phyloP scores from a whole-genome alignment of 2,888 invertebrate genomes.

The Drosophila barbarae region DNA sequence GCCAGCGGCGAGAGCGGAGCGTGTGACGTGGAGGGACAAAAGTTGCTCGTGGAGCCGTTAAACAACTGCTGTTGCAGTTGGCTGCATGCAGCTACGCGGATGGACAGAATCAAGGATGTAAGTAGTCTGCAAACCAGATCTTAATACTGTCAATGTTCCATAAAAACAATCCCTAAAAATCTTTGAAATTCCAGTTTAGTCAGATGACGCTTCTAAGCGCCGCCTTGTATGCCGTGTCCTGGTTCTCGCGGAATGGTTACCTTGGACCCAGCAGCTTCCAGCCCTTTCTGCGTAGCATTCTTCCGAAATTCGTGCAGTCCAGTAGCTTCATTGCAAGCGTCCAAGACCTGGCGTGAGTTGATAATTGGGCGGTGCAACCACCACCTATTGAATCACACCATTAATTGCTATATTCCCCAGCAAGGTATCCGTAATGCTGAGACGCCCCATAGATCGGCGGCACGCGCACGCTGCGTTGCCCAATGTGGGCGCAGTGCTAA shows the following conservation, averaged over 20 bases:
- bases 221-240: conserved; percentile 70
- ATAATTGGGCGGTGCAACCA: not conserved
- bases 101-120: conserved; percentile 71
- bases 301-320: conserved; percentile 73
- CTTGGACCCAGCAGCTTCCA: conserved; percentile 55
- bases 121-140: conserved; percentile 5
- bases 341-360: conserved; percentile 68
- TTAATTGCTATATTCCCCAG: conserved; percentile 51
- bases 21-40: conserved; percentile 67
- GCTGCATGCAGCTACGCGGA: conserved; percentile 74
- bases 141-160: not conserved
- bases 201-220: conserved; percentile 77
- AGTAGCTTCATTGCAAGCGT: conserved; percentile 65
- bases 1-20: conserved; percentile 67
- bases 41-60: conserved; percentile 67
- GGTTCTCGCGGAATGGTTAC: conserved; percentile 62
- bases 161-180: not conserved
- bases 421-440: conserved; percentile 71
- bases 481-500: conserved; percentile 76
- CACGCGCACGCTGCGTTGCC: conserved; percentile 75
- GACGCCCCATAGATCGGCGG: conserved; percentile 70
- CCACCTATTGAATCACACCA: not conserved
- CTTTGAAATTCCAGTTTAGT: conserved; percentile 68
- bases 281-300: conserved; percentile 70
- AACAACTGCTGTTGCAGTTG: conserved; percentile 78